A percentile compares a stretch with the other conserved stretches of the same genome.
phyloP scores from a whole-genome alignment of 2,888 invertebrate genomes.

The Ophion slaviceki region DNA sequence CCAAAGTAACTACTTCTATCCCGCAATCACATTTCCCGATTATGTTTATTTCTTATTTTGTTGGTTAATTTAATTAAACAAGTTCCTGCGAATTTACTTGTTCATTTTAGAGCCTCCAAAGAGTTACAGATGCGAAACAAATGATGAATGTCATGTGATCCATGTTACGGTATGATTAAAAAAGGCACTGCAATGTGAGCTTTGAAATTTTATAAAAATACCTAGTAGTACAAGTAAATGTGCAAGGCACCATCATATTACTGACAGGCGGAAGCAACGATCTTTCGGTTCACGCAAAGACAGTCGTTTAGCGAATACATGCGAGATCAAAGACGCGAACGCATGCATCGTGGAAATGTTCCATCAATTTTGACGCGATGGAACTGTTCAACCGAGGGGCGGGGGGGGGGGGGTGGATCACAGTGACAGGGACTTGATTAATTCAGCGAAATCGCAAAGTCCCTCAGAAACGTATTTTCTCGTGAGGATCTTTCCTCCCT shows the following conservation, averaged over 20 bases:
- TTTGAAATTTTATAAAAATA: too few species aligned
- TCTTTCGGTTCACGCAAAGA: slow-evolving; percentile 47
- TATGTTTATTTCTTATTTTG: background rate
- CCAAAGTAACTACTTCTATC: slow-evolving; percentile 19
- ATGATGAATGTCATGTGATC: too few species aligned
- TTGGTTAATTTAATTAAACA: background rate
- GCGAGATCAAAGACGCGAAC: slow-evolving; percentile 49
- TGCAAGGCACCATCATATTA: background rate
- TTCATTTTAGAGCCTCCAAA: background rate
- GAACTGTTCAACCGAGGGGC: slow-evolving; percentile 18
- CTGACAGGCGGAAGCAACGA: background rate
- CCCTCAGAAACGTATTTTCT: slow-evolving; percentile 38
- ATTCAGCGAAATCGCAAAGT: slow-evolving; percentile 56
- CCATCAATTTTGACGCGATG: slow-evolving; percentile 22
- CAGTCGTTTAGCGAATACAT: slow-evolving; percentile 21
- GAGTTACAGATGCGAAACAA: too few species aligned
- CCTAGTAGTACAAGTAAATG: too few species aligned
- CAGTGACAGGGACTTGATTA: slow-evolving; percentile 50
- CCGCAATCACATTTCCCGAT: slow-evolving; percentile 26
- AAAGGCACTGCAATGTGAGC: too few species aligned
- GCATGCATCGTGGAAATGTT: slow-evolving; percentile 9
- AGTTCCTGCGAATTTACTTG: background rate
- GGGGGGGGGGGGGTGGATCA: background rate
- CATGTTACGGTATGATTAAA: too few species aligned
- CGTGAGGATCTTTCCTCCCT: slow-evolving; percentile 26